Evolutionary conservation across 2,888 invertebrate genomes (phyloP), one percentile per base, ranked within the genome.

Genomic region (Gymnocheta viridis): DNA sequence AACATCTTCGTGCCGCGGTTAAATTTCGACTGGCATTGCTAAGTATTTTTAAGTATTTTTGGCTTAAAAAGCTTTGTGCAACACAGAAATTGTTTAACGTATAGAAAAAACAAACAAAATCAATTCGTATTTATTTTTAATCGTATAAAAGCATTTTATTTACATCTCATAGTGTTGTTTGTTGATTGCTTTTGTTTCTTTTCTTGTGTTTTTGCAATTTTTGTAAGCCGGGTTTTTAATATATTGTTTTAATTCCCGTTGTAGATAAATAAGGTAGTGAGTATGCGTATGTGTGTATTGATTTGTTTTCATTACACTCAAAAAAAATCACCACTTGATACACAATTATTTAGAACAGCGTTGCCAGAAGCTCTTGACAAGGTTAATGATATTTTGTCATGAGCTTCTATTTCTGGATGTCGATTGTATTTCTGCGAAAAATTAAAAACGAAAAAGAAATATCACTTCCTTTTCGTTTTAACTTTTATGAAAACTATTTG

Each of bases 1-100:
- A 76, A 85, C 86, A 85, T 86, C 86, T 83, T 86, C 85, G 76
- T 85, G 81, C 73, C 86, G 60, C 86, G 85, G 70, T 85, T 82
- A 64, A 70, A 69, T 85, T 82, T 82, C 82, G 67, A 87, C 87
- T 87, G 86, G 82, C 77, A 73, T 80, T 79, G 69, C 69, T 79
- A 54, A 67, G 27, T 58, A 19, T 62, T 67, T 85, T 85, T 79
- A 54, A 67, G 27, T 58, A 19, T 62, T 67, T 85, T 85, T 76
- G 76, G 80, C 80, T 84, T 73, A 81, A 81, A n/a, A 84, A 84
- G 81, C 84, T 81, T 78, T 81, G 41, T 66, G 51, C 67, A 67
- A 69, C 27, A 73, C 29, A 82, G n/a, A 82, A 69, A 32, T 70
- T 72, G 54, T 82, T 12, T 51, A 56, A 19, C 29, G 64, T 83